phyloP scores from a whole-genome alignment of 2,797 vertebrate species.

The Zalophus californianus region DNA sequence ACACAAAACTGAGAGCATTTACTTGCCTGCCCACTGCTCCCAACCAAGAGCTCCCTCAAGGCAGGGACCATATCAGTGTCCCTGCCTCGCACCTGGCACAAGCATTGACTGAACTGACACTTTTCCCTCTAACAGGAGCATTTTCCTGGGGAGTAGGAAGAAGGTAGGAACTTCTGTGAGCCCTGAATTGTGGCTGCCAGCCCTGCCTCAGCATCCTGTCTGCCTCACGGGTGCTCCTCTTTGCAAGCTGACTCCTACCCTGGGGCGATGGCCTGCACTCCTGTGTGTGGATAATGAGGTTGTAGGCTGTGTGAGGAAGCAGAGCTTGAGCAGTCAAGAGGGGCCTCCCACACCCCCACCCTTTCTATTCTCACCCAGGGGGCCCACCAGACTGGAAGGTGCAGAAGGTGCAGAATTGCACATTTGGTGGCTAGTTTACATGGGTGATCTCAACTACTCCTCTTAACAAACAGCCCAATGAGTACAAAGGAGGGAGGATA shows the following conservation, averaged over 20 bases:
- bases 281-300: background rate
- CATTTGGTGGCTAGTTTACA: background rate
- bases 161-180: background rate
- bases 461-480: background rate
- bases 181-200: background rate
- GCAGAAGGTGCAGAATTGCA: background rate
- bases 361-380: background rate
- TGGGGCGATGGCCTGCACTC: background rate
- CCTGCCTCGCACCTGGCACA: background rate
- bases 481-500: background rate
- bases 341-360: background rate
- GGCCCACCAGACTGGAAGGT: background rate
- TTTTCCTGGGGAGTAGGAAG: background rate
- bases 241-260: background rate
- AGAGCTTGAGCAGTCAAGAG: background rate
- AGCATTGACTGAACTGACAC: background rate
- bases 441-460: background rate
- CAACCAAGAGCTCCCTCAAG: background rate
- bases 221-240: background rate
- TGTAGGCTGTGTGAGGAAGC: constrained; percentile 19
- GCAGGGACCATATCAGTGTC: background rate
- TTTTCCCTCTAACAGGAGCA: background rate
- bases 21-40: background rate
- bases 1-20: background rate
- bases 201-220: background rate